phyloP scores from a whole-genome alignment of 2,888 invertebrate species.

The Athetis lepigone region DNA sequence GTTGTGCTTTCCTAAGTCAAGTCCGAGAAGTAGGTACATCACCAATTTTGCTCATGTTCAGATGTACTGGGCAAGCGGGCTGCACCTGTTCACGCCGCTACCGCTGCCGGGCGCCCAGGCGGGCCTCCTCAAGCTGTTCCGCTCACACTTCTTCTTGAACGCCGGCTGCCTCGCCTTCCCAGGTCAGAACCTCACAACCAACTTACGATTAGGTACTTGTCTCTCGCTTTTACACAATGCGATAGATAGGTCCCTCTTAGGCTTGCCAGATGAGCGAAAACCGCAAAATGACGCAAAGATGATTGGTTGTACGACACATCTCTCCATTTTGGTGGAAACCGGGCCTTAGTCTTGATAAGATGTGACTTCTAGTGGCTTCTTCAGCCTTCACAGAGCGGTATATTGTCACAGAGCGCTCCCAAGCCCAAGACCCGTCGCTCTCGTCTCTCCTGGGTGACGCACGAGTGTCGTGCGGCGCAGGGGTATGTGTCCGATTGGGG shows the following conservation, averaged over 20 bases:
- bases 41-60: too few relatives aligned
- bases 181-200: slow-evolving; percentile 69
- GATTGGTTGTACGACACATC: too few relatives aligned
- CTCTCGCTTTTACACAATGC: not conserved
- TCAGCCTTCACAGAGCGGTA: too few relatives aligned
- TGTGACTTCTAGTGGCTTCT: too few relatives aligned
- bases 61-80: slow-evolving; percentile 95
- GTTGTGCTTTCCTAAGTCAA: too few relatives aligned
- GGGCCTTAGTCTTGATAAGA: too few relatives aligned
- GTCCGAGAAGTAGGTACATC: too few relatives aligned
- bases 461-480: slow-evolving; percentile 94
- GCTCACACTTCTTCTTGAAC: slow-evolving; percentile 97
- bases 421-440: slow-evolving; percentile 61
- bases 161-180: slow-evolving; percentile 94
- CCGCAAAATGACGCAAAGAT: too few relatives aligned
- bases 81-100: slow-evolving; percentile 97
- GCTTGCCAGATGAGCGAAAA: too few relatives aligned
- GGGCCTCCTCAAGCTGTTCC: slow-evolving; percentile 95
- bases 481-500: slow-evolving; percentile 92
- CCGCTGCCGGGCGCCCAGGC: slow-evolving; percentile 95
- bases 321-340: too few relatives aligned
- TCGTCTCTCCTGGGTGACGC: slow-evolving; percentile 86
- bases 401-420: too few relatives aligned
- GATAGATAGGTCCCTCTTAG: too few relatives aligned
- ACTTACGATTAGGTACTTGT: slow-evolving; percentile 14